phyloP scores from a whole-genome alignment of 2,113 vertebrate species.

The Suncus etruscus region DNA sequence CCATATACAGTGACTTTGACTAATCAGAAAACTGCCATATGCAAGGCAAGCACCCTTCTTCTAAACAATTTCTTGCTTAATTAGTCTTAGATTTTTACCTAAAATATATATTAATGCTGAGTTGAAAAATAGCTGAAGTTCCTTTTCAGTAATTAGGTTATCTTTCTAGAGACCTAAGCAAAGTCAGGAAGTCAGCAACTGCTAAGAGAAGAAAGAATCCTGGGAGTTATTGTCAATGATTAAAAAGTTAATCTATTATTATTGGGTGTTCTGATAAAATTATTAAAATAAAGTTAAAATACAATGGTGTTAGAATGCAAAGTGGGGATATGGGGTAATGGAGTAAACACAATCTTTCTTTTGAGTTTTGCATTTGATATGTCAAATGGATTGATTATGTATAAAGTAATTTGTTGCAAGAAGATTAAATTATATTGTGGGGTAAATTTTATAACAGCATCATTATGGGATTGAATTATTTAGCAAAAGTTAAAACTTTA shows the following conservation, averaged over 20 bases:
- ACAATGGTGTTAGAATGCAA: background rate
- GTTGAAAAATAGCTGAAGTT: constrained; percentile 2
- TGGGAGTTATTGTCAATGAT: constrained; percentile 8
- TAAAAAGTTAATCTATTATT: constrained; percentile 50
- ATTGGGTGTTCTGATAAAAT: background rate
- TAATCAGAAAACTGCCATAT: too few relatives aligned
- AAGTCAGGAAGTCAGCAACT: background rate
- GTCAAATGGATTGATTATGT: background rate
- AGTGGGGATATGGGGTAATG: background rate
- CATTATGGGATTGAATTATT: background rate
- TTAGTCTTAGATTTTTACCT: background rate
- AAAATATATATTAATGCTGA: background rate
- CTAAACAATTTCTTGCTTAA: too few relatives aligned
- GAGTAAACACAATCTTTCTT: background rate
- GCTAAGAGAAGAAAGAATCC: constrained; percentile 7
- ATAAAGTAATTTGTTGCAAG: background rate
- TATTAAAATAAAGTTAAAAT: constrained; percentile 41
- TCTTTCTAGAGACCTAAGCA: background rate
- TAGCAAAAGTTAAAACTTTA: background rate
- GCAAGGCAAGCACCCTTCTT: too few relatives aligned
- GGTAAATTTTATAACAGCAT: background rate
- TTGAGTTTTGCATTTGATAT: background rate
- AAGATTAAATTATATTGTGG: constrained; percentile 1
- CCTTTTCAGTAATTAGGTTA: background rate
- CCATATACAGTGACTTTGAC: too few relatives aligned